phyloP scores from a whole-genome alignment of 2,797 vertebrate species.

The Prunella strophiata region DNA sequence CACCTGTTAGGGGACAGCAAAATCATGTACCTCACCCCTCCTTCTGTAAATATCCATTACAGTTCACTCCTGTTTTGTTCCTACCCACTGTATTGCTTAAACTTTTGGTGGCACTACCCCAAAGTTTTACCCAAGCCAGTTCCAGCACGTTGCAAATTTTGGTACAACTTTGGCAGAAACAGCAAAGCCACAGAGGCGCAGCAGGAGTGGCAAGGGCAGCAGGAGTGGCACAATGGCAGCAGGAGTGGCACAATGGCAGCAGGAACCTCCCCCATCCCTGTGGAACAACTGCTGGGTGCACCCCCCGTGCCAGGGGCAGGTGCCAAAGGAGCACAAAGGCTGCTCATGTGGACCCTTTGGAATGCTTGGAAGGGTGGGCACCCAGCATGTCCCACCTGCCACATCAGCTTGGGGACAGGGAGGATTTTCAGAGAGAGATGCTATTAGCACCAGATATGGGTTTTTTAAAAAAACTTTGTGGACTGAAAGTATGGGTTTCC shows the following conservation, averaged over 20 bases:
- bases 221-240: no score
- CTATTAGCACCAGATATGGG: not conserved
- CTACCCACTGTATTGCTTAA: not conserved
- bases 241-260: not conserved
- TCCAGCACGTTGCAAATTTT: fast-evolving
- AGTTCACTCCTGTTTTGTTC: not conserved
- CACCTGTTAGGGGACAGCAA: not conserved
- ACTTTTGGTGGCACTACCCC: not conserved
- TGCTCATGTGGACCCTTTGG: not conserved
- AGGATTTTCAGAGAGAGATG: not conserved
- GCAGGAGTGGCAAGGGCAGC: no score
- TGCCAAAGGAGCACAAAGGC: not conserved
- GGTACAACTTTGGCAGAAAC: not conserved
- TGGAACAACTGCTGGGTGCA: not conserved
- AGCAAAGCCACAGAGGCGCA: not conserved
- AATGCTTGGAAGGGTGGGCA: not conserved
- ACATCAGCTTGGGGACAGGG: fast-evolving
- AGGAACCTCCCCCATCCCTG: fast-evolving
- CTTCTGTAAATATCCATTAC: not conserved
- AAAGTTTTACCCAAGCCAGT: not conserved
- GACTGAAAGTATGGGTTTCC: not conserved
- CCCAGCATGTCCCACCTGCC: fast-evolving
- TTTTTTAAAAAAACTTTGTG: not conserved
- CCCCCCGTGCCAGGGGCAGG: not conserved
- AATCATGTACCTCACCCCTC: not conserved